A percentile compares a stretch with the other conserved stretches of the same genome.
Evolutionary conservation across 2,113 vertebrate genomes (phyloP).

Genomic region (Tachysurus fulvidraco): DNA sequence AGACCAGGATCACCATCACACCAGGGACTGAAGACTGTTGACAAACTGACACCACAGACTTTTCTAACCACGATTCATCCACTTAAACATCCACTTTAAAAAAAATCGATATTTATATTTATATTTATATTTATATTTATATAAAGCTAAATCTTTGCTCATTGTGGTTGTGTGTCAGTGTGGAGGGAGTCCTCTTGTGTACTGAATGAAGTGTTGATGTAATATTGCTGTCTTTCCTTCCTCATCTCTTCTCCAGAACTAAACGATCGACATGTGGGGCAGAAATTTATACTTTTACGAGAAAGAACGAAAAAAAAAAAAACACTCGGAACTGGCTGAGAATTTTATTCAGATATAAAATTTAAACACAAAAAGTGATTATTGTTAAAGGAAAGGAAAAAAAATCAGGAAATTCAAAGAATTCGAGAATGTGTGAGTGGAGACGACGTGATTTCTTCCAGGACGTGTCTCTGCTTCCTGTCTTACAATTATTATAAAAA

Average conservation of each 20-base stretch:
- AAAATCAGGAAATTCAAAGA: no score
- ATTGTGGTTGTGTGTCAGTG: conserved; percentile 53
- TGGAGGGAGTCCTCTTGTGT: conserved; percentile 52
- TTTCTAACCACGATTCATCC: conserved; percentile 32
- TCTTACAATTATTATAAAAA: neutral
- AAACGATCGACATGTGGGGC: neutral
- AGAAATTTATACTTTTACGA: neutral
- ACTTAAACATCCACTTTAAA: neutral
- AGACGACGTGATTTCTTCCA: neutral
- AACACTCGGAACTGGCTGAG: no score
- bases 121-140: no score
- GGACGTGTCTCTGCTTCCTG: neutral
- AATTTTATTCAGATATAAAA: neutral
- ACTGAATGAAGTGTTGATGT: conserved; percentile 46
- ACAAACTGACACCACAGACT: conserved; percentile 42
- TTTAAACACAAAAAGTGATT: neutral
- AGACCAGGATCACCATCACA: conserved; percentile 33
- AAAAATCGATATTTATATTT: neutral
- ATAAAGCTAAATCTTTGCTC: conserved; percentile 21
- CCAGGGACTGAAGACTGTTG: conserved; percentile 41
- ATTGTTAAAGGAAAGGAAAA: no score
- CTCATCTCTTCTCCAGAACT: conserved; percentile 30
- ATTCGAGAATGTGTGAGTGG: no score
- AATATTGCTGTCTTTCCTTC: conserved; percentile 51
- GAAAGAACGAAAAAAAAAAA: neutral